These are phyloP conservation scores for Yoshiicerus persimilis DNA, from an alignment of 1,140 invertebrate species.

Conservation along the genomic window DNA sequence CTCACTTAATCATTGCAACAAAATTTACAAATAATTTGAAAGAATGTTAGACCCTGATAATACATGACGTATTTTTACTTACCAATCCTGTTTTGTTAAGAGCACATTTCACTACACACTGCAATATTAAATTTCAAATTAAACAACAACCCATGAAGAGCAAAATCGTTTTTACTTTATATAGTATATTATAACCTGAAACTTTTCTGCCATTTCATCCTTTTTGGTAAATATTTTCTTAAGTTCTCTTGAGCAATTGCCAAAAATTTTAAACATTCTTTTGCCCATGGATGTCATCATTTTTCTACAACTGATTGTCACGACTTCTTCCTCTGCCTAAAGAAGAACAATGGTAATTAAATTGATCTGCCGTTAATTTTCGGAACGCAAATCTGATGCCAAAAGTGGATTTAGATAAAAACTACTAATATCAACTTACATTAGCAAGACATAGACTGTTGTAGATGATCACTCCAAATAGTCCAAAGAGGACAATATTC, in stretches of 20 bases:
- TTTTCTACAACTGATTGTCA: neutral
- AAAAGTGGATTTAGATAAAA: no score
- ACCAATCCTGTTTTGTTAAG: neutral
- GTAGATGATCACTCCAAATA: neutral
- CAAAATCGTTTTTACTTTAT: no score
- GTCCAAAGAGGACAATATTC: neutral
- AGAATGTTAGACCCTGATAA: no score
- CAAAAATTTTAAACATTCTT: neutral
- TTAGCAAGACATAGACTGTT: neutral
- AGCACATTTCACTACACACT: neutral
- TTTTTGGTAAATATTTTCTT: neutral
- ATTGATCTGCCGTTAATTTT: neutral
- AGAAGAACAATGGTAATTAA: neutral
- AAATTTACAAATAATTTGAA: no score
- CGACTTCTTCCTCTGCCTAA: neutral
- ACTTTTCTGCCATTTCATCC: neutral
- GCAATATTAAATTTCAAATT: neutral
- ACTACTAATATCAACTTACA: neutral
- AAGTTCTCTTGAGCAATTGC: neutral
- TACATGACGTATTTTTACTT: neutral
- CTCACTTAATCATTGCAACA: no score
- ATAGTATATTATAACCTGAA: neutral
- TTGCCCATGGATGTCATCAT: neutral
- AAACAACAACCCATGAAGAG: neutral
- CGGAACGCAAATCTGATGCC: no score